These are phyloP conservation scores for Lutraria rhynchaena DNA, from an alignment of 1,140 invertebrate species.

Conservation along the genomic window DNA sequence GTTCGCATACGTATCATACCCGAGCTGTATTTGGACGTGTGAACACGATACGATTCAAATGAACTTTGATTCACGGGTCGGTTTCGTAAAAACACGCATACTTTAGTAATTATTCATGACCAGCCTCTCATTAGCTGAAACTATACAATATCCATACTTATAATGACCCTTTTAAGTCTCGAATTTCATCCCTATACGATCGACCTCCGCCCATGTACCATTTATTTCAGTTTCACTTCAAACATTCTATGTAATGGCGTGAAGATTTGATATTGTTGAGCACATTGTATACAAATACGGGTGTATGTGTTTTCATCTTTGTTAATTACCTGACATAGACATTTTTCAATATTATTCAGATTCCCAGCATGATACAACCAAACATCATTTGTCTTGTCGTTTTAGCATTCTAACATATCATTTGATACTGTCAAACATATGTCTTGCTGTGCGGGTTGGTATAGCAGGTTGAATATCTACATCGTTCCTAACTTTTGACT, in stretches of 20 bases:
- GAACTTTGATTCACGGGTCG: not conserved
- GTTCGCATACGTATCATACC: constrained; percentile 33
- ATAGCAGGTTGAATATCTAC: no score
- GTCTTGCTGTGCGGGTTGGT: constrained; percentile 3
- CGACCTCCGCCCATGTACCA: constrained; percentile 9
- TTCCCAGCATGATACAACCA: no score
- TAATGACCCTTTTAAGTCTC: constrained; percentile 21
- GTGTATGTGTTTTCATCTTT: constrained; percentile 26
- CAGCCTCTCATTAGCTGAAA: constrained; percentile 33
- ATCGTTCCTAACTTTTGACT: no score
- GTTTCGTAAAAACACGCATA: constrained; percentile 32
- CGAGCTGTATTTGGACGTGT: not conserved
- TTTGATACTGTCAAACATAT: no score
- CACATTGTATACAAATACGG: not conserved
- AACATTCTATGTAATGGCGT: constrained; percentile 1
- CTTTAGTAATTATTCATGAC: constrained; percentile 31
- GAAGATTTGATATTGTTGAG: constrained; percentile 12
- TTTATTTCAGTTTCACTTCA: constrained; percentile 34
- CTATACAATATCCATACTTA: constrained; percentile 4
- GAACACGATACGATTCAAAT: constrained; percentile 3
- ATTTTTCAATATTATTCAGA: no score
- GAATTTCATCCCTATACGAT: not conserved
- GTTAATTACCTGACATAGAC: not conserved
- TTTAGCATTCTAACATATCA: no score
- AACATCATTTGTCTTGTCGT: no score